phyloP scores from a whole-genome alignment of 2,888 invertebrate species.

The Nymphalis polychloros region DNA sequence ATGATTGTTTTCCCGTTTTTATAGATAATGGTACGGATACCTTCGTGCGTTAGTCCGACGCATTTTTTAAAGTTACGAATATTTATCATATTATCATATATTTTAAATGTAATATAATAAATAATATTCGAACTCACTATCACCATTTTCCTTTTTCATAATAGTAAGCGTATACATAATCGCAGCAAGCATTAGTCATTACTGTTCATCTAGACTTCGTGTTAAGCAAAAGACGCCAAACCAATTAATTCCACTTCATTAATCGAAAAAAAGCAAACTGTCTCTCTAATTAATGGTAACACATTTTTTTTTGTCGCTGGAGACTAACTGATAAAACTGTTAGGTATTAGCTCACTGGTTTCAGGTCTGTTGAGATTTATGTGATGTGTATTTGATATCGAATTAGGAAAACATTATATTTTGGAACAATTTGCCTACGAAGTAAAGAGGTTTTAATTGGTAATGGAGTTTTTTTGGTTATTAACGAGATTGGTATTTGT shows the following conservation, averaged over 20 bases:
- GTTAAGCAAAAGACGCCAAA: constrained; percentile 5
- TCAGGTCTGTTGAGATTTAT: background rate
- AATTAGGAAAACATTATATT: background rate
- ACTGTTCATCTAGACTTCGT: background rate
- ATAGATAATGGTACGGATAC: no score
- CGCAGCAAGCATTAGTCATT: background rate
- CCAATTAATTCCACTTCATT: constrained; percentile 28
- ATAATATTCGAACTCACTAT: no score
- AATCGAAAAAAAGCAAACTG: constrained; percentile 16
- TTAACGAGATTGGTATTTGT: no score
- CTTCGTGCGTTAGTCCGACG: no score
- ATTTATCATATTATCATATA: no score
- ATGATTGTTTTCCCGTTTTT: no score
- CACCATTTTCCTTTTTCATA: background rate
- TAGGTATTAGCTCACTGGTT: background rate
- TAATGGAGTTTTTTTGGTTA: no score
- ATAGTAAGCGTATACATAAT: background rate
- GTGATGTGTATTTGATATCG: background rate
- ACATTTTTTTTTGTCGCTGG: constrained; percentile 6
- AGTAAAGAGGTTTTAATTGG: no score
- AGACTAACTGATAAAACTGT: constrained; percentile 4
- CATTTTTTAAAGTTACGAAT: no score
- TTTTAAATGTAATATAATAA: no score
- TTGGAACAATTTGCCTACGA: no score
- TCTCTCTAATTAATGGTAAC: constrained; percentile 1